phyloP scores from a whole-genome alignment of 2,797 vertebrate genomes.

The Oreochromis mossambicus region DNA sequence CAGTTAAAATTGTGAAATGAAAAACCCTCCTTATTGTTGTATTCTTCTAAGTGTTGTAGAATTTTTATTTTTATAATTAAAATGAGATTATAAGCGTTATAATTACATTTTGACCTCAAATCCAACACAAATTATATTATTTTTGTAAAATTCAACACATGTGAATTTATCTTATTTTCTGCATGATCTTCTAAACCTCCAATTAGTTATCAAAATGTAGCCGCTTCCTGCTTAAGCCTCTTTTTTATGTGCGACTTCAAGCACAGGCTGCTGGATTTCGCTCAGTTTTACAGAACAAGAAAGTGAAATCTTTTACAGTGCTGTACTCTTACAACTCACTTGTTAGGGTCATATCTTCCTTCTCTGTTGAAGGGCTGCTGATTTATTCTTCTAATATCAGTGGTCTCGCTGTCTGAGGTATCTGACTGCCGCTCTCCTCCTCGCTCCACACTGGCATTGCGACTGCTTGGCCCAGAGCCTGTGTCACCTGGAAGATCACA shows the following conservation, averaged over 20 bases:
- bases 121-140: background rate
- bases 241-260: background rate
- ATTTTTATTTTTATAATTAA: background rate
- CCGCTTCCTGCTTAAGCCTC: background rate
- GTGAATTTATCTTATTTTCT: background rate
- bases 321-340: constrained; percentile 62
- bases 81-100: background rate
- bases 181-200: background rate
- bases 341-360: constrained; percentile 85
- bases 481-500: constrained; percentile 65
- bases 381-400: constrained; percentile 84
- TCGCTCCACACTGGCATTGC: constrained; percentile 87
- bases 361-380: constrained; percentile 84
- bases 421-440: constrained; percentile 84
- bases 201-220: background rate
- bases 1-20: background rate
- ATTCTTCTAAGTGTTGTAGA: background rate
- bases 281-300: background rate
- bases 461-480: constrained; percentile 86
- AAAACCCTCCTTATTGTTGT: background rate
- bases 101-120: background rate
- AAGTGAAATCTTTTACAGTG: background rate
- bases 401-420: constrained; percentile 89
- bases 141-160: background rate
- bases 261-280: background rate